phyloP scores from a whole-genome alignment of 37 sponge, comb jelly and placozoan genomes.

The Cliona cf. orientalis region DNA sequence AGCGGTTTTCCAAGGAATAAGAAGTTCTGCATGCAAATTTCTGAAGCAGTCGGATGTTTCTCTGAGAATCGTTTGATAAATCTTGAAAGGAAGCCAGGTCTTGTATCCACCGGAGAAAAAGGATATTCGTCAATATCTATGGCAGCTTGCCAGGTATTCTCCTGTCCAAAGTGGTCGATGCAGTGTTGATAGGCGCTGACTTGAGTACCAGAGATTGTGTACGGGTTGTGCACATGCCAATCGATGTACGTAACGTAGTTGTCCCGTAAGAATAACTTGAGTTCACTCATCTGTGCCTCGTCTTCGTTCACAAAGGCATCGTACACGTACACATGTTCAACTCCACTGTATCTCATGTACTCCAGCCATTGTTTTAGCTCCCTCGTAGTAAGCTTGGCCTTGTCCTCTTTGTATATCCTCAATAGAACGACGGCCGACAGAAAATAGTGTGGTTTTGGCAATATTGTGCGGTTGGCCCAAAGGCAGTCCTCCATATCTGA shows the following conservation, averaged over 20 bases:
- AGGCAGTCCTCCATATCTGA: no score
- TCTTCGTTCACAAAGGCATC: conserved; percentile 54
- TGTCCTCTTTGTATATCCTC: conserved; percentile 60
- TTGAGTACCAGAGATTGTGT: conserved; percentile 54
- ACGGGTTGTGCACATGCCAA: conserved; percentile 69
- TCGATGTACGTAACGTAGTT: conserved; percentile 75
- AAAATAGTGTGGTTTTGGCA: conserved; percentile 56
- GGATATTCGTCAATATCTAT: conserved; percentile 89
- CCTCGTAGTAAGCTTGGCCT: conserved; percentile 52
- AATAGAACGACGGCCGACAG: conserved; percentile 67
- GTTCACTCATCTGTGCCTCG: conserved; percentile 48
- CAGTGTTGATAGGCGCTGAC: conserved; percentile 74
- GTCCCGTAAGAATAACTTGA: conserved; percentile 18
- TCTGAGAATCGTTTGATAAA: conserved; percentile 41
- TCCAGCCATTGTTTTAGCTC: conserved; percentile 77
- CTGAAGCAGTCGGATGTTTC: conserved; percentile 26
- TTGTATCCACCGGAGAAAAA: conserved; percentile 57
- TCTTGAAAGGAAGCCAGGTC: conserved; percentile 63
- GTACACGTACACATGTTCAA: conserved; percentile 84
- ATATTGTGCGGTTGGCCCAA: no score
- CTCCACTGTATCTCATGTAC: conserved; percentile 71
- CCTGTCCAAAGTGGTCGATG: conserved; percentile 49
- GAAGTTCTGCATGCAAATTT: conserved; percentile 73
- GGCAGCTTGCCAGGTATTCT: conserved; percentile 70
- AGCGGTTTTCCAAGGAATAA: conserved; percentile 66